These are phyloP conservation scores for Tipula lateralis DNA, from an alignment of 2,888 invertebrate genomes.

Conservation along the genomic window DNA sequence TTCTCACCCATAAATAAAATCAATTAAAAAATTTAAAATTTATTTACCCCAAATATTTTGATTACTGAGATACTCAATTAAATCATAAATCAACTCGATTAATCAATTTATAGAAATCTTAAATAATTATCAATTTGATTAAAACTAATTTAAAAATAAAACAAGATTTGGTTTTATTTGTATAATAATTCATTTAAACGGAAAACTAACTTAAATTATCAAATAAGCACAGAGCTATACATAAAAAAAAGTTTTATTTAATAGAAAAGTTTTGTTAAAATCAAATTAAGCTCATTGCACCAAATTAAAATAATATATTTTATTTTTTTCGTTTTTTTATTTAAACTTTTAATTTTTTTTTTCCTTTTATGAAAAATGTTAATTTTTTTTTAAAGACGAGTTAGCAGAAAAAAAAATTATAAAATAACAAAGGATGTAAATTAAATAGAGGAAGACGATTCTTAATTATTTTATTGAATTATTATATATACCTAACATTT, in stretches of 20 bases:
- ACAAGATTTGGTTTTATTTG: background rate
- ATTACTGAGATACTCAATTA: background rate
- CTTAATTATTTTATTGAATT: too few relatives aligned
- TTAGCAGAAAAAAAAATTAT: too few relatives aligned
- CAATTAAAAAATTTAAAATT: too few relatives aligned
- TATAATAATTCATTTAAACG: background rate
- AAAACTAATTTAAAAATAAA: background rate
- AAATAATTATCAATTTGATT: slow-evolving; percentile 1
- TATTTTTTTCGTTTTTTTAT: background rate
- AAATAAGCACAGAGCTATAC: background rate
- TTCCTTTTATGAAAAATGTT: too few relatives aligned
- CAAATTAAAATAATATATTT: background rate
- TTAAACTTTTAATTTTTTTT: background rate
- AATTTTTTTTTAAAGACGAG: too few relatives aligned
- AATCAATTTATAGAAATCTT: background rate
- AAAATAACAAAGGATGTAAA: too few relatives aligned
- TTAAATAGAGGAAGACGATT: too few relatives aligned
- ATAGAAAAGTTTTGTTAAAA: background rate
- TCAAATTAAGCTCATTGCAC: slow-evolving; percentile 14
- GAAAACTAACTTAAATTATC: background rate
- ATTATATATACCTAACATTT: too few relatives aligned
- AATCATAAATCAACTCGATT: slow-evolving; percentile 11
- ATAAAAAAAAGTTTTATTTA: background rate
- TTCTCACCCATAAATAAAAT: too few relatives aligned
- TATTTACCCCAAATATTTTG: background rate